Percentiles rank a stretch among this genome's conserved stretches.
phyloP scores from a whole-genome alignment of 2,113 vertebrate species.

The Laticauda laticaudata region DNA sequence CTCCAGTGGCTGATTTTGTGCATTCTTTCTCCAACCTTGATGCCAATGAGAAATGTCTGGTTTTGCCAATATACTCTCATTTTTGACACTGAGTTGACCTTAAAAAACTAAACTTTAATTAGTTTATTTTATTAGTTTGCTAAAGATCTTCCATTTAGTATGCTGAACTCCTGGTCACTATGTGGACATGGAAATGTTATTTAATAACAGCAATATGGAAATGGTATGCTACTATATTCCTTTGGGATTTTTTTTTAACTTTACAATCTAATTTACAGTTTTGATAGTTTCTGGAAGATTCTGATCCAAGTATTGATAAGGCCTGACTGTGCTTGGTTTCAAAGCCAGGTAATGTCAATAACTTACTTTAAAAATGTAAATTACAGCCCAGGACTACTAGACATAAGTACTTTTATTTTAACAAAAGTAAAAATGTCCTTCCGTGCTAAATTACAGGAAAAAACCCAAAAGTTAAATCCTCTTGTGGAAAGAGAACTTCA shows the following conservation, averaged over 20 bases:
- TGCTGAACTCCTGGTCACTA: not conserved
- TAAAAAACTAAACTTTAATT: not conserved
- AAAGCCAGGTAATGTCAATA: not conserved
- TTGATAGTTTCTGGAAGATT: not conserved
- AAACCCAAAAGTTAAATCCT: not conserved
- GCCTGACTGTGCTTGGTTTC: not conserved
- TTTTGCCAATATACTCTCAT: not conserved
- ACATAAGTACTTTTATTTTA: conserved; percentile 6
- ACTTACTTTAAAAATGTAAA: conserved; percentile 3
- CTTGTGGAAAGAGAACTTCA: not conserved
- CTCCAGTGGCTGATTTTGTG: not conserved
- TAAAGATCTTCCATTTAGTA: not conserved
- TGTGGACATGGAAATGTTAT: not conserved
- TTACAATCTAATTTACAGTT: not conserved
- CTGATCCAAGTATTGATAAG: not conserved
- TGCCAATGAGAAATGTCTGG: not conserved
- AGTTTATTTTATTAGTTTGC: not conserved
- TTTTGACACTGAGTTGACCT: not conserved
- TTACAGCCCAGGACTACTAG: not conserved
- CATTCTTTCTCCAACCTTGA: not conserved
- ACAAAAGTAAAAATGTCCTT: not conserved
- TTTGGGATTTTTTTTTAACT: not conserved
- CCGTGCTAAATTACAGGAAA: conserved; percentile 4
- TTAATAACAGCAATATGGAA: not conserved
- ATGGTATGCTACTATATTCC: not conserved